These are phyloP conservation scores for Thamnophis sirtalis DNA, from an alignment of 2,113 vertebrate species.

Conservation along the genomic window DNA sequence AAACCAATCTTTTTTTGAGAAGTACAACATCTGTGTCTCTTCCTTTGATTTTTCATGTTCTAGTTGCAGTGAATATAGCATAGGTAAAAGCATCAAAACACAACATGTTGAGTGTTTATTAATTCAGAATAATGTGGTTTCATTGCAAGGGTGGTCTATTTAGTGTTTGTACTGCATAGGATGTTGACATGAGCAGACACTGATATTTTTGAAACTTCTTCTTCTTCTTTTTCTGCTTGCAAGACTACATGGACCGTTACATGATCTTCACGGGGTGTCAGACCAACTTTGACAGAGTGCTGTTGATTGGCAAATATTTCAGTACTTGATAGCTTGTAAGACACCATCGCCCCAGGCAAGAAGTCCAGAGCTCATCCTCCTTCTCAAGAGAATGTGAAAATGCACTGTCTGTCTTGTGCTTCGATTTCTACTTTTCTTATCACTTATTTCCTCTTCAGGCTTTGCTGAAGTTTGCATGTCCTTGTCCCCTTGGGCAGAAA, in stretches of 20 bases:
- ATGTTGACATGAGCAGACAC: not conserved
- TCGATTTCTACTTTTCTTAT: not conserved
- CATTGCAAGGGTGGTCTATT: not conserved
- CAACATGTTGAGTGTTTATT: not conserved
- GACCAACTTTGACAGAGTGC: not conserved
- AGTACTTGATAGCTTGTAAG: conserved; percentile 7
- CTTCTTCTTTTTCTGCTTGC: not conserved
- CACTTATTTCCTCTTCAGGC: not conserved
- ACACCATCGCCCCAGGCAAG: not conserved
- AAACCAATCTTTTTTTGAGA: not conserved
- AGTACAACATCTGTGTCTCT: not conserved
- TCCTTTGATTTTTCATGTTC: not conserved
- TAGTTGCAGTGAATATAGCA: too few species aligned
- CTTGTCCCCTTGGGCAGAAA: conserved; percentile 1
- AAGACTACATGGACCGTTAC: not conserved
- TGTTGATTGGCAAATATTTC: conserved; percentile 1
- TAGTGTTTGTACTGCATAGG: not conserved
- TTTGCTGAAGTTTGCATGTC: not conserved
- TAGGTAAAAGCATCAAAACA: not conserved
- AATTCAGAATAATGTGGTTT: not conserved
- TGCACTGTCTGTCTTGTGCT: not conserved
- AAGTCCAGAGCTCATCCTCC: not conserved
- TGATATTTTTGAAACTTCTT: not conserved
- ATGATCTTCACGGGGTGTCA: not conserved
- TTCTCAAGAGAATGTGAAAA: not conserved